A percentile compares a stretch with the other conserved stretches of the same genome.
Evolutionary conservation across 2,113 vertebrate genomes (phyloP).

Genomic region (Myrmecophaga tridactyla): DNA sequence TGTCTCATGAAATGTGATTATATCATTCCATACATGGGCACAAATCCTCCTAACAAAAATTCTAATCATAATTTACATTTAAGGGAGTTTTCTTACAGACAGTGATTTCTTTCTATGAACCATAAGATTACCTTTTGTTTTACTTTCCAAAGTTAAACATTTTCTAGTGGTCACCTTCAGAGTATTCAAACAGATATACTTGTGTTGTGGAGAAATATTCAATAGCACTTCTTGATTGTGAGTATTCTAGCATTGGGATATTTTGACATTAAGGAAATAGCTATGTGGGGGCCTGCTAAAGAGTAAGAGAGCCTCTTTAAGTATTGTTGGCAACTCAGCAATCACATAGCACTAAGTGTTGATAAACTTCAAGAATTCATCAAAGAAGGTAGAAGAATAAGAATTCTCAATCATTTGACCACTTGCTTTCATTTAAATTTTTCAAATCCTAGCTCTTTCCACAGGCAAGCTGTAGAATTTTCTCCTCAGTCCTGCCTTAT

Average conservation of each 20-base stretch:
- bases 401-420: not conserved
- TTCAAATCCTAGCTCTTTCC: not conserved
- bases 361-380: not conserved
- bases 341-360: not conserved
- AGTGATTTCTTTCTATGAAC: not conserved
- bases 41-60: not conserved
- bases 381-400: not conserved
- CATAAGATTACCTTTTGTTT: no score
- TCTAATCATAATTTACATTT: not conserved
- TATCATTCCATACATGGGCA: no score
- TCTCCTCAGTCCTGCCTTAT: not conserved
- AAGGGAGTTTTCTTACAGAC: not conserved
- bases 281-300: not conserved
- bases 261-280: no score
- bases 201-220: not conserved
- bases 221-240: not conserved
- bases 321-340: no score
- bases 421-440: not conserved
- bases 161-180: not conserved
- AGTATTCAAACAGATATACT: no score
- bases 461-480: not conserved
- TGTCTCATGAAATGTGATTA: not conserved
- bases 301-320: not conserved
- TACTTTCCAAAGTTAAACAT: not conserved
- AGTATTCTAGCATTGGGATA: no score